Conservation (phyloP, 2,113 vertebrate species). For the Alethe diademata region DNA sequence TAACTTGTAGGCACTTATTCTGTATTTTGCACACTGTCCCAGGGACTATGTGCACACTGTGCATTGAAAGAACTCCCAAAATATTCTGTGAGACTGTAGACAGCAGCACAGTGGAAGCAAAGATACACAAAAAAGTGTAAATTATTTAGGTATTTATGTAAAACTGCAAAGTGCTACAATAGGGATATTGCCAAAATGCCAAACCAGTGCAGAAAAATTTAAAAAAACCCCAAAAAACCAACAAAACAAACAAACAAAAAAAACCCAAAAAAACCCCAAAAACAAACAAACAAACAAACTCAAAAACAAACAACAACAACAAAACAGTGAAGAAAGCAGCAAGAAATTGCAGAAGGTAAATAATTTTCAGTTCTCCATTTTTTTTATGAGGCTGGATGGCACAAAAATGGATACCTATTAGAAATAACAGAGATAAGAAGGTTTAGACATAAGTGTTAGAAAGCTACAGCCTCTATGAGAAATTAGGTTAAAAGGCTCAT, state of each 20-base stretch:
- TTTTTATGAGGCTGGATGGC: not conserved
- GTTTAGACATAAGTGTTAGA: not conserved
- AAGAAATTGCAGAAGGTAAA: not conserved
- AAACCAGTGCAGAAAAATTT: fast-evolving
- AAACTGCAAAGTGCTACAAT: not conserved
- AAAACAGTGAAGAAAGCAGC: not conserved
- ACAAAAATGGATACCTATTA: not conserved
- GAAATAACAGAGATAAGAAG: not conserved
- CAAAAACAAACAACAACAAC: not conserved
- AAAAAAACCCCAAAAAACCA: not conserved
- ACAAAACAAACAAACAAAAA: too few species aligned
- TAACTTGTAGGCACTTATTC: not conserved
- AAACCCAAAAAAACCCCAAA: too few species aligned
- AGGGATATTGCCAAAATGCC: not conserved
- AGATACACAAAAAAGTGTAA: too few species aligned
- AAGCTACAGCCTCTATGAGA: fast-evolving
- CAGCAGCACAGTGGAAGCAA: not conserved
- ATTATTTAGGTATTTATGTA: not conserved
- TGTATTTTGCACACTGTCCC: fast-evolving
- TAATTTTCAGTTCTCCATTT: not conserved
- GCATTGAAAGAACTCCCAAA: not conserved
- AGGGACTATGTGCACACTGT: not conserved
- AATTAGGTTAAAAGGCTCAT: not conserved
- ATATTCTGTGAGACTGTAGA: not conserved
- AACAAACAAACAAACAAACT: too few species aligned